Percentiles rank a stretch among this genome's conserved stretches.
Conservation (phyloP, 37 sponge, comb jelly and placozoan genomes). For the Ephydatia muelleri region DNA sequence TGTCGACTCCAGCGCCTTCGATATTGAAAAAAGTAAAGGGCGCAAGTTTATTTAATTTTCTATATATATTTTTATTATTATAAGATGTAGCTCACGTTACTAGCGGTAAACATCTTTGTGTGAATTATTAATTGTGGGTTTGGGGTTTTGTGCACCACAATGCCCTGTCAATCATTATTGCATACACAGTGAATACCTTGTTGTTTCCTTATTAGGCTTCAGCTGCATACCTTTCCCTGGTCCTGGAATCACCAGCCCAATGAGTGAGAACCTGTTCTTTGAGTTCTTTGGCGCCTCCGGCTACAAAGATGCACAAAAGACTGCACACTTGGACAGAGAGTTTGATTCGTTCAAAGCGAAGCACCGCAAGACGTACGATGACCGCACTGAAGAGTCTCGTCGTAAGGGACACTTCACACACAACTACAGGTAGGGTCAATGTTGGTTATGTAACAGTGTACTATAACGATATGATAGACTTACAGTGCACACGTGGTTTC, state of each 20-base stretch:
- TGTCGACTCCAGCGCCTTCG: slow-evolving; percentile 41
- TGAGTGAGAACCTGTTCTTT: slow-evolving; percentile 61
- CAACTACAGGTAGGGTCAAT: slow-evolving; percentile 61
- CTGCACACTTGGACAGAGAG: slow-evolving; percentile 35
- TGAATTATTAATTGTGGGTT: not conserved
- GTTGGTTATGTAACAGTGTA: not conserved
- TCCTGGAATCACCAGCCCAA: slow-evolving; percentile 63
- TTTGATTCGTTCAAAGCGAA: slow-evolving; percentile 75
- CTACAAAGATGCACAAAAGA: slow-evolving; percentile 30
- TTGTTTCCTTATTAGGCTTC: slow-evolving; percentile 3
- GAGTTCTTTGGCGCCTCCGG: slow-evolving; percentile 57
- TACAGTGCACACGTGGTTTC: too few species aligned
- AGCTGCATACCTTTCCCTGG: slow-evolving; percentile 78
- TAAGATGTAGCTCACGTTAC: not conserved
- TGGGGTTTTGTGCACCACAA: slow-evolving; percentile 12
- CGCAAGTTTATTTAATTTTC: not conserved
- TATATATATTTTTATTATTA: slow-evolving; percentile 4
- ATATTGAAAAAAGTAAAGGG: slow-evolving; percentile 38
- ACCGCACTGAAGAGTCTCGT: slow-evolving; percentile 39
- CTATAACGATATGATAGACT: too few species aligned
- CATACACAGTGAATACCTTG: not conserved
- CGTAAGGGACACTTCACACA: slow-evolving; percentile 71
- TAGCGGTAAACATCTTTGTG: not conserved
- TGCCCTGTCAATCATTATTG: slow-evolving; percentile 1
- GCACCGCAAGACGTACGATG: slow-evolving; percentile 55